Percentiles rank a stretch among this genome's conserved stretches.
Evolutionary conservation across 2,797 vertebrate species (phyloP).

Genomic region (Prionace glauca): DNA sequence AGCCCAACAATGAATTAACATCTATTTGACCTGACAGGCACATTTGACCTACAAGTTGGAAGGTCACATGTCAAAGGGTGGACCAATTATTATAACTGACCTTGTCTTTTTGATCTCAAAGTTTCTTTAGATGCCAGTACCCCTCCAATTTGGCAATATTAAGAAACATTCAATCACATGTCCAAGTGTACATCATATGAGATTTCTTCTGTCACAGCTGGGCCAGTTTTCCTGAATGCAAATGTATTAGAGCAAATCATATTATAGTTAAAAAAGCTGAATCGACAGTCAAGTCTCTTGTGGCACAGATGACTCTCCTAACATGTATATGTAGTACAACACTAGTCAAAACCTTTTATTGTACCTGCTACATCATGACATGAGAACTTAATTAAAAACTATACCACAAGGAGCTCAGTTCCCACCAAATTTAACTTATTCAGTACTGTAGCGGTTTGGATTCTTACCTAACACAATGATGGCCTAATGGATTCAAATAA

Average conservation of each 20-base stretch:
- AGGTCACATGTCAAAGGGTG: conserved; percentile 77
- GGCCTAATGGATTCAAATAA: background rate
- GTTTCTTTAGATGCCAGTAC: conserved; percentile 50
- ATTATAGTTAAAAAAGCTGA: conserved; percentile 56
- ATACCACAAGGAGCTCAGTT: background rate
- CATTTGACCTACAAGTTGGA: conserved; percentile 67
- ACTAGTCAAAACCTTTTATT: conserved; percentile 37
- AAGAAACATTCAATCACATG: conserved; percentile 74
- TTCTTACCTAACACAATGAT: background rate
- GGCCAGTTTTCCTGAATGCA: conserved; percentile 52
- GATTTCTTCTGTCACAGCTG: conserved; percentile 48
- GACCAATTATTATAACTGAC: conserved; percentile 67
- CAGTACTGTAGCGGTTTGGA: background rate
- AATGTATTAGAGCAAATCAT: conserved; percentile 53
- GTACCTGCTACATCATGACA: conserved; percentile 37
- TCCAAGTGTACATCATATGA: conserved; percentile 54
- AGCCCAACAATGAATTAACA: conserved; percentile 58
- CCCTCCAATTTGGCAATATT: conserved; percentile 77
- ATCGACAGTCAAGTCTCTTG: conserved; percentile 69
- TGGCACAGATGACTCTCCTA: conserved; percentile 43
- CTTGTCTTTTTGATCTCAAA: conserved; percentile 54
- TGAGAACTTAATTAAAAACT: conserved; percentile 36
- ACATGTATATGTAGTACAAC: conserved; percentile 31
- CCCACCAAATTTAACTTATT: conserved; percentile 30
- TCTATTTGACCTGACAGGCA: conserved; percentile 60